Percentiles rank a stretch among this genome's conserved stretches.
phyloP scores from a whole-genome alignment of 2,888 invertebrate genomes.

The Nebria brevicollis region DNA sequence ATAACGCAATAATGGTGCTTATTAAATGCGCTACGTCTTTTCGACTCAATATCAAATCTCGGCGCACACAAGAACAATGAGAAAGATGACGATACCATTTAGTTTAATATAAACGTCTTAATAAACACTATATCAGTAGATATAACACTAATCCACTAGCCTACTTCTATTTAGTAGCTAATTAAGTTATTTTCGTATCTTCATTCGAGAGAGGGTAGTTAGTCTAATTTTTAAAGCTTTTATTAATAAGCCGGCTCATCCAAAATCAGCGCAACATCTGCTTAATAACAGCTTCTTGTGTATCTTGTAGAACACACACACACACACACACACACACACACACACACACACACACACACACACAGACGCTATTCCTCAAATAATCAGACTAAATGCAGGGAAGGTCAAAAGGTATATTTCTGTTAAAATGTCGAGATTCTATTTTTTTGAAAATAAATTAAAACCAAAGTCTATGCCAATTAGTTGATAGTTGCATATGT shows the following conservation, averaged over 20 bases:
- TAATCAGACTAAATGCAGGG: too few species aligned
- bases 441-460: not conserved
- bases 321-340: too few species aligned
- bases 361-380: too few species aligned
- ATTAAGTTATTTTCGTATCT: too few species aligned
- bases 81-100: not conserved
- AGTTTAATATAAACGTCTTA: not conserved
- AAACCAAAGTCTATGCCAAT: not conserved
- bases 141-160: not conserved
- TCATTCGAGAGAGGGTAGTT: too few species aligned
- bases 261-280: too few species aligned
- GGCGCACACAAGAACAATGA: conserved; percentile 44
- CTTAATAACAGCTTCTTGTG: too few species aligned
- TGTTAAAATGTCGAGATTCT: not conserved
- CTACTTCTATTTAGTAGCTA: not conserved
- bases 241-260: too few species aligned
- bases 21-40: conserved; percentile 58
- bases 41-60: conserved; percentile 55
- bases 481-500: not conserved
- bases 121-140: not conserved
- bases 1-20: conserved; percentile 57
- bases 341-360: too few species aligned
- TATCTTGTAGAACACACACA: too few species aligned
- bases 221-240: too few species aligned
- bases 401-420: too few species aligned